phyloP scores from a whole-genome alignment of 2,888 invertebrate species.

The Adelognathus sp. region DNA sequence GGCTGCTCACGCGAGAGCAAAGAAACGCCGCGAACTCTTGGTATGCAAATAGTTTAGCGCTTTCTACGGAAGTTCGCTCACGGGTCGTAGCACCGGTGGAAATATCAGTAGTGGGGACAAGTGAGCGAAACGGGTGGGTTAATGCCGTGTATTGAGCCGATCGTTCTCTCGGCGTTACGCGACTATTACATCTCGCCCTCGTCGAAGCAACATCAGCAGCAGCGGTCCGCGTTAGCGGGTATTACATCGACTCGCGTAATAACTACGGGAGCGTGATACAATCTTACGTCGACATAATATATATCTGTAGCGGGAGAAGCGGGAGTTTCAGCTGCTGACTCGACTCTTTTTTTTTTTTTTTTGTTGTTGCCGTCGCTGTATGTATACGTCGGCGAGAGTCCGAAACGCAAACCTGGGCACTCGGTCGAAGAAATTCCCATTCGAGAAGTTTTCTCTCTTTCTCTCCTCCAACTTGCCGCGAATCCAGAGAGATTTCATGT shows the following conservation, averaged over 20 bases:
- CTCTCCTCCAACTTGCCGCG: neutral
- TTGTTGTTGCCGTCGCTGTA: no score
- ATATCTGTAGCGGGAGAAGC: neutral
- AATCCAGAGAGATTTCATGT: constrained; percentile 36
- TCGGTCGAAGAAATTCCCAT: constrained; percentile 10
- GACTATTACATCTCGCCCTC: constrained; percentile 37
- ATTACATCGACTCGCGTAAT: constrained; percentile 58
- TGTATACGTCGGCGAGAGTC: neutral
- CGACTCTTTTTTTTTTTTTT: no score
- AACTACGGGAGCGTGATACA: constrained; percentile 50
- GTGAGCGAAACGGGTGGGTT: constrained; percentile 21
- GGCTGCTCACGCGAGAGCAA: no score
- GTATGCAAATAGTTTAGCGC: constrained; percentile 67
- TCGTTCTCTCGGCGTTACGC: constrained; percentile 46
- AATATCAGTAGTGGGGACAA: no score
- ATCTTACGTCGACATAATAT: constrained; percentile 44
- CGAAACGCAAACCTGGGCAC: constrained; percentile 41
- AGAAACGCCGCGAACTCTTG: constrained; percentile 14
- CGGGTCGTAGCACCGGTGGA: constrained; percentile 41
- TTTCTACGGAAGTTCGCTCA: constrained; percentile 72
- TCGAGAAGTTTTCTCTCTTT: neutral
- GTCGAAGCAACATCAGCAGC: constrained; percentile 7
- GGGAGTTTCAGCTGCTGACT: neutral
- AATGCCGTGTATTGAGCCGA: constrained; percentile 1
- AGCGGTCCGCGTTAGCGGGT: constrained; percentile 18